Conservation (phyloP, 2,888 invertebrate species). For the Polymixis lichenea region DNA sequence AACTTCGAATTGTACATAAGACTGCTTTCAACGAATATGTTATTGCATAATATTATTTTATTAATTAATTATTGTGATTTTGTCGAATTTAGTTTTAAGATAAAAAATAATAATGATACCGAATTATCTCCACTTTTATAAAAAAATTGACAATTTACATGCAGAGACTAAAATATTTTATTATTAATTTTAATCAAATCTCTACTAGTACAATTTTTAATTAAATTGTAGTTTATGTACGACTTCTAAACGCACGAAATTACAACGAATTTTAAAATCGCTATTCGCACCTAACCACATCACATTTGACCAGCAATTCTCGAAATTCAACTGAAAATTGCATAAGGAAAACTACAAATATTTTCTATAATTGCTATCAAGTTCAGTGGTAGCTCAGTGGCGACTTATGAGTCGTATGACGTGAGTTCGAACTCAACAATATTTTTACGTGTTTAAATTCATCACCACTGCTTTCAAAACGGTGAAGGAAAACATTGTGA, state of each 20-base stretch:
- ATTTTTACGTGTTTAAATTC: not conserved
- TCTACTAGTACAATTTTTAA: slow-evolving; percentile 61
- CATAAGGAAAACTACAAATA: not conserved
- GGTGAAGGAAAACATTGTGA: not conserved
- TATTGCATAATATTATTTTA: slow-evolving; percentile 27
- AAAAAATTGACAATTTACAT: not conserved
- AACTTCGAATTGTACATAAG: slow-evolving; percentile 65
- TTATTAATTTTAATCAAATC: not conserved
- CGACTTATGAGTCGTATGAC: not conserved
- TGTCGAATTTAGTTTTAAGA: slow-evolving; percentile 11
- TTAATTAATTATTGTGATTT: slow-evolving; percentile 46
- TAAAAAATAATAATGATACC: not conserved
- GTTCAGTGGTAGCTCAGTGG: not conserved
- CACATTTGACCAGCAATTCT: slow-evolving; percentile 24
- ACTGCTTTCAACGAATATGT: slow-evolving; percentile 70
- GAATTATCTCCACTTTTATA: slow-evolving; percentile 39
- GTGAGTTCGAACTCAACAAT: not conserved
- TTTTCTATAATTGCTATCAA: not conserved
- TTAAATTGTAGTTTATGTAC: slow-evolving; percentile 62
- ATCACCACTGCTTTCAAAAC: not conserved
- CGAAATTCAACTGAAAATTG: not conserved
- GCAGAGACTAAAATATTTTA: not conserved
- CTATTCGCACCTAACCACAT: not conserved
- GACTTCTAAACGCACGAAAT: slow-evolving; percentile 40
- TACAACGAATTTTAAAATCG: slow-evolving; percentile 11